Conservation (phyloP, 2,113 vertebrate species). For the Dermatemys mawii region DNA sequence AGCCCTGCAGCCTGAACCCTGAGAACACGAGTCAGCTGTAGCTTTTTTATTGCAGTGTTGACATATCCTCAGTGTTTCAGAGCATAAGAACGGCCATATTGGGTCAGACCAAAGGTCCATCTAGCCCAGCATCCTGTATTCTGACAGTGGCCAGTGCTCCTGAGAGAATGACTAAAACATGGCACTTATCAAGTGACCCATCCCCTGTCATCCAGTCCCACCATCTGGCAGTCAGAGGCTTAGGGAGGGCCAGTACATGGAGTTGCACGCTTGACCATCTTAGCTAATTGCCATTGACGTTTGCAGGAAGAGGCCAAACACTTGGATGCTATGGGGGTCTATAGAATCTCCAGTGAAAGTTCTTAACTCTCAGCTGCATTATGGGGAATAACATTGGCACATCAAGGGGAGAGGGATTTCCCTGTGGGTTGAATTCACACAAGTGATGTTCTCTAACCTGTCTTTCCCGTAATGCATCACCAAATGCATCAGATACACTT, state of each 20-base stretch:
- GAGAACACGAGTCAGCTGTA: not conserved
- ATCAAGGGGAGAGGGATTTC: not conserved
- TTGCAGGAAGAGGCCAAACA: not conserved
- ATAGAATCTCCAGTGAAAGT: conserved; percentile 7
- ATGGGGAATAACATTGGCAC: not conserved
- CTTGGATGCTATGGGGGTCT: conserved; percentile 13
- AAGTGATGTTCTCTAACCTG: conserved; percentile 46
- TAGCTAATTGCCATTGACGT: not conserved
- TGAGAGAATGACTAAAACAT: not conserved
- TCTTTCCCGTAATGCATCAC: conserved; percentile 66
- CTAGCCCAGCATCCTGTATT: not conserved
- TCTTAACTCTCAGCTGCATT: conserved; percentile 17
- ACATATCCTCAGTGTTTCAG: not conserved
- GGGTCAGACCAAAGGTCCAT: not conserved
- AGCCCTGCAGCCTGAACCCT: not conserved
- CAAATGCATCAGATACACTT: conserved; percentile 72
- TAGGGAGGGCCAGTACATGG: not conserved
- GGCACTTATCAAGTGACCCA: not conserved
- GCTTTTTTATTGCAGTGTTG: not conserved
- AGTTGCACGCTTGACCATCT: not conserved
- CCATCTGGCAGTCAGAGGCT: not conserved
- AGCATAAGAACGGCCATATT: not conserved
- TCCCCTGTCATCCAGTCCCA: not conserved
- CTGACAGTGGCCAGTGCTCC: not conserved
- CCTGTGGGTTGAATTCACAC: conserved; percentile 57